phyloP scores from a whole-genome alignment of 2,888 invertebrate genomes.

The Lepidochrysops patricia region DNA sequence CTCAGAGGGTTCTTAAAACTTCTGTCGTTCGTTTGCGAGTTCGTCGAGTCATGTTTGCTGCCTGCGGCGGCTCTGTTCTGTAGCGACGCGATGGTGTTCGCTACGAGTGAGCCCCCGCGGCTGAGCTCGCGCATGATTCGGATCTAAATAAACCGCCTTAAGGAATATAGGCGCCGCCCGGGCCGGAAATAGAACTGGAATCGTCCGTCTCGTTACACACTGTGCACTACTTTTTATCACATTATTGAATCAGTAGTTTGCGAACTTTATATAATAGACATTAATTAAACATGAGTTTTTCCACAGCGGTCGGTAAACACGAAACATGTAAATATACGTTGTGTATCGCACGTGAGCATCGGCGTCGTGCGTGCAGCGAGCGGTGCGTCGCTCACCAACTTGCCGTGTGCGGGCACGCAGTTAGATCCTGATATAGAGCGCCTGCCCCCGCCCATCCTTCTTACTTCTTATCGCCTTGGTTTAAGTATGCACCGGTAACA shows the following conservation, averaged over 20 bases:
- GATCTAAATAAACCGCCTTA: conserved; percentile 63
- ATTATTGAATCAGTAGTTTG: not conserved
- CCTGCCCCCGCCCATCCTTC: conserved; percentile 42
- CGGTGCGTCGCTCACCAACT: conserved; percentile 38
- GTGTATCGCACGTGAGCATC: conserved; percentile 20
- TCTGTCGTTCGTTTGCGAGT: conserved; percentile 44
- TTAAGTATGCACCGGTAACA: not conserved
- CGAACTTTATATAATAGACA: not conserved
- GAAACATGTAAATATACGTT: not conserved
- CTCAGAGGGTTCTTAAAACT: conserved; percentile 37
- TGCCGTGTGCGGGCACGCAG: conserved; percentile 43
- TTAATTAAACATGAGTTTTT: conserved; percentile 1
- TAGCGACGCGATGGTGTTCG: conserved; percentile 70
- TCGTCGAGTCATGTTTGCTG: conserved; percentile 41
- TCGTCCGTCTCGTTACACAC: conserved; percentile 53
- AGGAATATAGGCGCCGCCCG: conserved; percentile 62
- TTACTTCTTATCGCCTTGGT: conserved; percentile 31
- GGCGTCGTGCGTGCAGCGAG: conserved; percentile 40
- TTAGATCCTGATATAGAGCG: conserved; percentile 67
- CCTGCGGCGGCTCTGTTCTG: conserved; percentile 57
- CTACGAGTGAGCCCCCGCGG: conserved; percentile 75
- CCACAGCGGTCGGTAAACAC: not conserved
- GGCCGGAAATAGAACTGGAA: conserved; percentile 68
- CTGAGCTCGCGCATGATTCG: conserved; percentile 72
- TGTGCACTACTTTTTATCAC: conserved; percentile 45